Percentiles rank a stretch among this genome's conserved stretches.
phyloP scores from a whole-genome alignment of 1,140 invertebrate genomes.

The Bombus haemorrhoidalis region DNA sequence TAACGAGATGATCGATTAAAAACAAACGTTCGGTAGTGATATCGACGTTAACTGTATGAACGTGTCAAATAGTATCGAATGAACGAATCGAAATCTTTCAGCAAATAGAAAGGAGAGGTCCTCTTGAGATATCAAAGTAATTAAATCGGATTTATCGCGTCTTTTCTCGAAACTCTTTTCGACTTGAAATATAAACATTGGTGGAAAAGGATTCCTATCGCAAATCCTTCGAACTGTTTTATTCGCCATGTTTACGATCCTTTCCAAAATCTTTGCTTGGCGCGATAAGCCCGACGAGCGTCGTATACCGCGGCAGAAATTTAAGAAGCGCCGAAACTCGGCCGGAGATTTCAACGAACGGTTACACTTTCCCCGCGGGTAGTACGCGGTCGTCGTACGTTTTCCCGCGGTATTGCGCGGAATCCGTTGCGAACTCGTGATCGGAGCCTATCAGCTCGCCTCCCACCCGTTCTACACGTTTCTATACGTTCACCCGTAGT shows the following conservation, averaged over 20 bases:
- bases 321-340: slow-evolving; percentile 56
- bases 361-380: slow-evolving; percentile 51
- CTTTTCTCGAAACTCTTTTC: too few relatives aligned
- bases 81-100: neutral
- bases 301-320: slow-evolving; percentile 2
- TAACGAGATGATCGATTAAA: neutral
- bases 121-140: neutral
- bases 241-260: too few relatives aligned
- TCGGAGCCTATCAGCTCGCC: slow-evolving; percentile 8
- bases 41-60: neutral
- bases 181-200: too few relatives aligned
- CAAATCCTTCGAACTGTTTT: too few relatives aligned
- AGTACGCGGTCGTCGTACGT: slow-evolving; percentile 14
- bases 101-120: neutral
- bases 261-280: too few relatives aligned
- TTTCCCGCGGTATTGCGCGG: neutral
- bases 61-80: neutral
- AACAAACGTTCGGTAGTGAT: neutral
- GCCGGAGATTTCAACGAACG: slow-evolving; percentile 66
- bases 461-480: slow-evolving; percentile 3
- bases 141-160: too few relatives aligned
- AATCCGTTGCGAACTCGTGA: slow-evolving; percentile 17
- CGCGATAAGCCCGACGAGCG: too few relatives aligned
- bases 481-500: neutral
- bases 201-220: too few relatives aligned